These are phyloP conservation scores for Centropyge bicolor DNA, from an alignment of 2,797 vertebrate species.

Conservation along the genomic window DNA sequence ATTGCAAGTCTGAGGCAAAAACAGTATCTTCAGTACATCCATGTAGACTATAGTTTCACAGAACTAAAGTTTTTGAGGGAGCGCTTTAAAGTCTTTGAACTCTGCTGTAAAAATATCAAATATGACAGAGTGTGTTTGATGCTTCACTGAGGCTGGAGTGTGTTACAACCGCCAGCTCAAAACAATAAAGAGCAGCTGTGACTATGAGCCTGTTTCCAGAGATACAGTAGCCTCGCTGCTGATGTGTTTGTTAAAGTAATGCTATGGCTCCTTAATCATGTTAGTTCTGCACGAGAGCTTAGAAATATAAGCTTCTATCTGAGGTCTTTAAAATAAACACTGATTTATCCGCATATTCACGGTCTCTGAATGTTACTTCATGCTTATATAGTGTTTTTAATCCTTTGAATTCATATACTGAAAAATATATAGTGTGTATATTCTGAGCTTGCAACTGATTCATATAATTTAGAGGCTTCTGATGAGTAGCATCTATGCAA, in stretches of 20 bases:
- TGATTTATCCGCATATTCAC: background rate
- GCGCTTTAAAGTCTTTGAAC: slow-evolving; percentile 5
- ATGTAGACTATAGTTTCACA: background rate
- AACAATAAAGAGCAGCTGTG: slow-evolving; percentile 3
- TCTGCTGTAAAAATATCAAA: slow-evolving; percentile 16
- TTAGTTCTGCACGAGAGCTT: background rate
- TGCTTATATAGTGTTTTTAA: background rate
- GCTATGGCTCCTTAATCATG: background rate
- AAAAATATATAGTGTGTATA: background rate
- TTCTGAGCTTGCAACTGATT: background rate
- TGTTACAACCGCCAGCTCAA: background rate
- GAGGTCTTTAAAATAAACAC: slow-evolving; percentile 1
- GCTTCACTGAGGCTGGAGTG: background rate
- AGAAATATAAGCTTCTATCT: background rate
- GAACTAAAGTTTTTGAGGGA: slow-evolving; percentile 13
- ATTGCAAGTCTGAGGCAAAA: slow-evolving; percentile 22
- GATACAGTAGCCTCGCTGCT: background rate
- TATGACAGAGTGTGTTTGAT: slow-evolving; percentile 19
- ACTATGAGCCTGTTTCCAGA: background rate
- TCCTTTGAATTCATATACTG: background rate
- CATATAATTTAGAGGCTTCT: background rate
- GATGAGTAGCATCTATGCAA: background rate
- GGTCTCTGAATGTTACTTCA: slow-evolving; percentile 1
- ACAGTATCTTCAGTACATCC: slow-evolving; percentile 7
- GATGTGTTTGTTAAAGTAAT: background rate